Evolutionary conservation across 2,113 vertebrate genomes (phyloP), one percentile per base, ranked within the genome.

Genomic region (Coryphaenoides rupestris): DNA sequence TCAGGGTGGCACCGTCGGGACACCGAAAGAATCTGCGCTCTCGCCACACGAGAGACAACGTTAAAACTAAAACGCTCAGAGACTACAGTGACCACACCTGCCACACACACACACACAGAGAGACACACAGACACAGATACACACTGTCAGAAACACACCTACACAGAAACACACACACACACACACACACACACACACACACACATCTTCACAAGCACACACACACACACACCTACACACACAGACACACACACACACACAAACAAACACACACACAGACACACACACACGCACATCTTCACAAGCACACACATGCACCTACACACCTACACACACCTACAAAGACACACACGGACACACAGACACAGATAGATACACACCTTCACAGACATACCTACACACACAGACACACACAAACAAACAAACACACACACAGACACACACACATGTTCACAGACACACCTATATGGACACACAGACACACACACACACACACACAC

Each of bases 91-190:
- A n/a, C n/a, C n/a, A 40, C 54, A 21, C 54, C 28, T 60, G 6
- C 15, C 56, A 10, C 26, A 49, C n/a, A 21, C 21, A 55, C 28
- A 66, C 10, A 24, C 26, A 56, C 33, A 63, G 49, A n/a, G n/a
- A n/a, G n/a, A n/a, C n/a, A 59, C 21, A 33, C 28, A 33, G 1
- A 33, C 10, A 33, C 45, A 19, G 3, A 21, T 19, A 21, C 54
- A 28, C 9, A 24, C 26, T 33, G 21, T 63, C 55, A 33, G 5
- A 33, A 9, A 33, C 1, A 9, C 54, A 13, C 54, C 28, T 60
- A 5, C 15, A 52, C 28, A 14, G 19, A 47, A 14, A 21, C 21
- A 55, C 46, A 66, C 5, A 24, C 21, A 56, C 28, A 63, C 3
- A 33, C 28, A 33, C 28, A 28, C 6, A 9, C 28, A 33, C 28